A percentile compares a stretch with the other conserved stretches of the same genome.
These are phyloP conservation scores for Sphyrna mokarran DNA, from an alignment of 2,113 vertebrate species.

Conservation along the genomic window DNA sequence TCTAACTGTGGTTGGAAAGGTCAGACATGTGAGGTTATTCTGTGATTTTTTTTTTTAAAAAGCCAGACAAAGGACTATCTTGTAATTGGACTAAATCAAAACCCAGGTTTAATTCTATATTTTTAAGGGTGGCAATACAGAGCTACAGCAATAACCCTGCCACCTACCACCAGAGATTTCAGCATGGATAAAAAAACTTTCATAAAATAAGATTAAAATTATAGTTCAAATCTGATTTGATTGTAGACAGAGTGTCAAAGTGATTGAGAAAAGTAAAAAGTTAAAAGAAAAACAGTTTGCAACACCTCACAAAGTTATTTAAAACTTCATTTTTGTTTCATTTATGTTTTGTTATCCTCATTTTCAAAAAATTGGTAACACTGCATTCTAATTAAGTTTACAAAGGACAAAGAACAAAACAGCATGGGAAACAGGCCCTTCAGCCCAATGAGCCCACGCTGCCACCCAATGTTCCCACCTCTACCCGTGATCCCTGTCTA, in stretches of 20 bases:
- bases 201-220: background rate
- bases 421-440: too few relatives aligned
- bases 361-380: background rate
- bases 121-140: background rate
- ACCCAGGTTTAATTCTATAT: background rate
- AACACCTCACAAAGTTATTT: background rate
- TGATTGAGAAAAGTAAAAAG: too few relatives aligned
- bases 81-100: background rate
- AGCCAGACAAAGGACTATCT: background rate
- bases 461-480: too few relatives aligned
- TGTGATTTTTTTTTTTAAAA: background rate
- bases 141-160: background rate
- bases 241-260: background rate
- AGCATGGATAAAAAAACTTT: background rate
- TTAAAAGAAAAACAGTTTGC: too few relatives aligned
- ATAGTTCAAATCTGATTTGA: background rate
- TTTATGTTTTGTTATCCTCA: background rate
- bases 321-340: background rate
- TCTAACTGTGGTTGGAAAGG: background rate
- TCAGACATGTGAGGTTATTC: background rate
- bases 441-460: too few relatives aligned
- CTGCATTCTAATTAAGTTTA: background rate
- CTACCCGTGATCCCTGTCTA: too few relatives aligned
- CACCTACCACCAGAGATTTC: background rate
- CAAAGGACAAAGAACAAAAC: too few relatives aligned